Evolutionary conservation across 2,113 vertebrate species (phyloP), one percentile per base, ranked within the genome.

Genomic region (Syrmaticus mikado): DNA sequence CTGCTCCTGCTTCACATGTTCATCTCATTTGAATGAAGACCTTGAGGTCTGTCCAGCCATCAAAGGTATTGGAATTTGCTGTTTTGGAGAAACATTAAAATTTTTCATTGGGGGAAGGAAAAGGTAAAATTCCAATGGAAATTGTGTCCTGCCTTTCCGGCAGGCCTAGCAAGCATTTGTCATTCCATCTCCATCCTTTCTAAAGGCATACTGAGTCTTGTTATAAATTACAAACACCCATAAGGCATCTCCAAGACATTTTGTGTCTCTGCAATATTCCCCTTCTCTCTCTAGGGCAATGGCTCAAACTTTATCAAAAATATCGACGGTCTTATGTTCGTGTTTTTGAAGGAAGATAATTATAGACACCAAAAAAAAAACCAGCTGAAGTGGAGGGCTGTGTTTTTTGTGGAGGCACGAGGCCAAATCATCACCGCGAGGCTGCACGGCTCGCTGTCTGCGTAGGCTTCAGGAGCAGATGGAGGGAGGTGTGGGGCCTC

Each of bases 361-460:
- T 95, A 94, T 94, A 95, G 96, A 18, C 36, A 58, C 34, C 75
- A 46, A 61, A 41, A 73, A 40, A 40, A 13, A 41, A 95, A 87
- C 40, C 52, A 82, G 72, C 67, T 79, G 34, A 93, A 95, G 62
- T 60, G 45, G 30, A 85, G 60, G 58, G 19, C 7, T 82, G 50
- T 32, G 17, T 8, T 60, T 32, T 46, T 30, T 5, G 0, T 27
- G 27, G 36, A 85, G 92, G 92, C 92, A 71, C 36, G 22, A 46
- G 83, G 93, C 96, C 94, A 96, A 90, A 82, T 90, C 72, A 71
- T 92, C 68, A 46, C 83, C 82, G 34, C 34, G 40, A 85, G 80
- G 90, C 85, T 96, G 93, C 90, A 94, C 76, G 92, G 90, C 93
- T 93, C 93, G 82, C 94, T 88, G 94, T 92, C 88, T 94, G 83